phyloP scores from a whole-genome alignment of 1,140 invertebrate genomes.

The Lutraria rhynchaena region DNA sequence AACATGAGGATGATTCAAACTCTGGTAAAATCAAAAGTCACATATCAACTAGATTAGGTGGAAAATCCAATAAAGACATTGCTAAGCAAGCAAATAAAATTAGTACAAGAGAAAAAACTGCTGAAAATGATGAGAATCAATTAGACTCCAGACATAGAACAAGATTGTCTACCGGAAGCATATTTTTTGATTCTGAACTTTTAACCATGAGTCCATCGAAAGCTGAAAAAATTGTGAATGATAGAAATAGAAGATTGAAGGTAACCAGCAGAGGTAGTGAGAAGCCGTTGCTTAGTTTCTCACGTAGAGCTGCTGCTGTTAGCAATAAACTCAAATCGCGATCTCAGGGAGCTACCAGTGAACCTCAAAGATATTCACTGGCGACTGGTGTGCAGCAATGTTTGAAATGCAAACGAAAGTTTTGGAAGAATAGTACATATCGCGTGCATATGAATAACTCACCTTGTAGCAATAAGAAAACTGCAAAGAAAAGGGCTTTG shows the following conservation, averaged over 20 bases:
- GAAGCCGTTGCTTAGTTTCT: not conserved
- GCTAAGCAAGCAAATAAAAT: not conserved
- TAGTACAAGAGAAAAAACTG: too few relatives aligned
- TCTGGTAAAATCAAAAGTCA: not conserved
- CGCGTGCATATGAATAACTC: not conserved
- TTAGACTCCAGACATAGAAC: conserved; percentile 21
- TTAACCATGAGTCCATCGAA: conserved; percentile 44
- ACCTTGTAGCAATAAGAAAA: not conserved
- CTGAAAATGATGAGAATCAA: not conserved
- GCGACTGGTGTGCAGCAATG: conserved; percentile 38
- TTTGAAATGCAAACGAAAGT: conserved; percentile 21
- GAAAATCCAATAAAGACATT: not conserved
- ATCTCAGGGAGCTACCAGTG: not conserved
- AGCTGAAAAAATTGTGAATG: conserved; percentile 21
- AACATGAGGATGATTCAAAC: not conserved
- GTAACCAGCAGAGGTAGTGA: not conserved
- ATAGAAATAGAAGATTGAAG: not conserved
- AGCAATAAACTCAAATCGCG: not conserved
- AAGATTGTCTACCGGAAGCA: conserved; percentile 41
- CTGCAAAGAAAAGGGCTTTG: conserved; percentile 15
- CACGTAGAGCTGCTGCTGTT: not conserved
- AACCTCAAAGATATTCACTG: not conserved
- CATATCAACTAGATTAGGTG: too few relatives aligned
- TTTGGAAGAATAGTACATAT: conserved; percentile 26
- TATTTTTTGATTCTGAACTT: conserved; percentile 46